Evolutionary conservation across 2,797 vertebrate genomes (phyloP).

Genomic region (Sebastes nivosus): DNA sequence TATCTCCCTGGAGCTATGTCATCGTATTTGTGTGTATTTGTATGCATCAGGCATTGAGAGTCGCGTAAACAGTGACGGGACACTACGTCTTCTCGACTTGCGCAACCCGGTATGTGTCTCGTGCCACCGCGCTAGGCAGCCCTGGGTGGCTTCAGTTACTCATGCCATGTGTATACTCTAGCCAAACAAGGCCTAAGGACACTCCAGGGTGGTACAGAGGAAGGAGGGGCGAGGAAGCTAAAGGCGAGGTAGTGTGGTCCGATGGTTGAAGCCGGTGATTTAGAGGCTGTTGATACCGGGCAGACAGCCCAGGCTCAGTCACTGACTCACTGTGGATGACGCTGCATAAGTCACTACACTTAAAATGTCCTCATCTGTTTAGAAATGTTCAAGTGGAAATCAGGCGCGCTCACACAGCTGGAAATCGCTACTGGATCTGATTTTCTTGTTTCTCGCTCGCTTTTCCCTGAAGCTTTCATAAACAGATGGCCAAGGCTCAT

Average conservation of each 20-base stretch:
- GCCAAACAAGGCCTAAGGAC: constrained; percentile 80
- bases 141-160: constrained; percentile 81
- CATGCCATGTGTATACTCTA: constrained; percentile 79
- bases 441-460: constrained; percentile 65
- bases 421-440: constrained; percentile 81
- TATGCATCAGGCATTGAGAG: constrained; percentile 58
- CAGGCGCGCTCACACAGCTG: constrained; percentile 72
- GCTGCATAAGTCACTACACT: constrained; percentile 84
- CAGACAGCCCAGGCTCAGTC: constrained; percentile 79
- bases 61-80: constrained; percentile 65
- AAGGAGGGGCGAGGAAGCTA: constrained; percentile 66
- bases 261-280: constrained; percentile 81
- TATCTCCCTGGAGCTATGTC: constrained; percentile 49
- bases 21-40: constrained; percentile 52
- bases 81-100: constrained; percentile 61
- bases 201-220: constrained; percentile 78
- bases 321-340: constrained; percentile 81
- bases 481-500: constrained; percentile 83
- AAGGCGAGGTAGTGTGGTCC: constrained; percentile 81
- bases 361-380: constrained; percentile 84
- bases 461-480: constrained; percentile 75
- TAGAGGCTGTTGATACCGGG: constrained; percentile 85
- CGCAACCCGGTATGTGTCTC: constrained; percentile 65
- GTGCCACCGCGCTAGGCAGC: constrained; percentile 70
- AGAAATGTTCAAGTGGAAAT: constrained; percentile 84